Base-by-base conservation (phyloP, 64 coral and sea anemone species). In the Cladopsammia gracilis region DNA sequence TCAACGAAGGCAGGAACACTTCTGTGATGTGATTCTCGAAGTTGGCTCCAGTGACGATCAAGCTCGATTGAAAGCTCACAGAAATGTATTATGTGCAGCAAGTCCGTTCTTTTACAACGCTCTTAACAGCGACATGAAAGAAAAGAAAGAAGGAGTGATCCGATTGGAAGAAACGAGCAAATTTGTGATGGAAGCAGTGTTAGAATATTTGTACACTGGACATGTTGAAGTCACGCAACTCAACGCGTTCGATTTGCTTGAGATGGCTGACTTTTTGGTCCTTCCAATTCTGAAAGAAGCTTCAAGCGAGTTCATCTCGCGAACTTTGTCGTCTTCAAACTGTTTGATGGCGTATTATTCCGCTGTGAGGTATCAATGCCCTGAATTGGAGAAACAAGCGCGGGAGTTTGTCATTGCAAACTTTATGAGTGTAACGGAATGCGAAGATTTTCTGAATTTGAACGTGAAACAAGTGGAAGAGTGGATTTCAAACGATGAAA, bases 401-500 rank as follows among this genome's bases (percentile, higher is more conserved):
- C 73, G 65, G 19, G 68, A 62, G 4, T 91, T 91, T 59, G 83
- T 91, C 59, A 42, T 73, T 80, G 83, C 70, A 8, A 91, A 91
- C 51, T 91, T 91, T 48, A 51, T 70, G 7, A 77, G 68, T 20
- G 52, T 91, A 11, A 64, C 62, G 4, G 83, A 82, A 25, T 70
- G 62, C 43, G 89, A 91, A 58, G 89, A 80, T 0, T 91, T 91
- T 45, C 68, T 75, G 71, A 58, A 25, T 4, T 51, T 91, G 20
- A 84, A 69, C 54, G 62, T 82, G 5, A 83, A 74, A 19, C 78
- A 91, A 84, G 19, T 91, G 11, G 52, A 60, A 14, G 78, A 91
- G 65, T 84, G 80, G 65, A 86, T 92, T 22, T 92, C 90, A 19
- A 80, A 80, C 22, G 90, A 92, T 73, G 70, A 85, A 56, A 56